Evolutionary conservation across 2,113 vertebrate genomes (phyloP).

Genomic region (Rhineura floridana): DNA sequence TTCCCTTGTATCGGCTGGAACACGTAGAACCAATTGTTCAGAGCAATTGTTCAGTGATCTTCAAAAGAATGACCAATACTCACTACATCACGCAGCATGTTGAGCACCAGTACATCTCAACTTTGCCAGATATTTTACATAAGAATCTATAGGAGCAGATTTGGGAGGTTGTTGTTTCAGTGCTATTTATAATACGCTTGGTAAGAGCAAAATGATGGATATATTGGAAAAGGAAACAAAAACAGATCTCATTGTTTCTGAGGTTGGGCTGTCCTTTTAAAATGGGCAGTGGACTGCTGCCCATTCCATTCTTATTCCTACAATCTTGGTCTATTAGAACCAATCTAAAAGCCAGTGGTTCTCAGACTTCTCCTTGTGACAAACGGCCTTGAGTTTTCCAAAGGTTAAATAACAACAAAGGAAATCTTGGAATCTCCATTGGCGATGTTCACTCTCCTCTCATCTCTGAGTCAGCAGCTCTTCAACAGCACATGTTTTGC

Average conservation of each 20-base stretch:
- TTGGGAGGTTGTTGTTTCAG: background rate
- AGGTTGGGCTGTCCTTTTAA: background rate
- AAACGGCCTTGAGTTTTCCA: background rate
- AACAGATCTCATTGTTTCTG: background rate
- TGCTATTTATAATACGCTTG: background rate
- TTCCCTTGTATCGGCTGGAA: too few relatives aligned
- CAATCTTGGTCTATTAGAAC: slow-evolving; percentile 9
- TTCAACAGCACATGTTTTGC: background rate
- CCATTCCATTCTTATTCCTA: slow-evolving; percentile 1
- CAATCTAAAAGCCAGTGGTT: background rate
- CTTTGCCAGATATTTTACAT: too few relatives aligned
- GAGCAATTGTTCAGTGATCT: background rate
- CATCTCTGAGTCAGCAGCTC: background rate
- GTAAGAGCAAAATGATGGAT: background rate
- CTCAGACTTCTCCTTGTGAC: background rate
- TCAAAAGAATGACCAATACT: background rate
- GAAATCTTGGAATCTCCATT: background rate
- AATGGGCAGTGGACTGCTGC: background rate
- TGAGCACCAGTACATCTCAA: background rate
- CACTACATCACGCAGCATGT: background rate
- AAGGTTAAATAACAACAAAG: background rate
- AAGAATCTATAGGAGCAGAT: background rate
- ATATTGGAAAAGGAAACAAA: background rate
- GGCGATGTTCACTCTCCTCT: background rate
- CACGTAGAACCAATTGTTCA: background rate